Conservation (phyloP, 2,113 vertebrate genomes). For the Saguinus imperator region DNA sequence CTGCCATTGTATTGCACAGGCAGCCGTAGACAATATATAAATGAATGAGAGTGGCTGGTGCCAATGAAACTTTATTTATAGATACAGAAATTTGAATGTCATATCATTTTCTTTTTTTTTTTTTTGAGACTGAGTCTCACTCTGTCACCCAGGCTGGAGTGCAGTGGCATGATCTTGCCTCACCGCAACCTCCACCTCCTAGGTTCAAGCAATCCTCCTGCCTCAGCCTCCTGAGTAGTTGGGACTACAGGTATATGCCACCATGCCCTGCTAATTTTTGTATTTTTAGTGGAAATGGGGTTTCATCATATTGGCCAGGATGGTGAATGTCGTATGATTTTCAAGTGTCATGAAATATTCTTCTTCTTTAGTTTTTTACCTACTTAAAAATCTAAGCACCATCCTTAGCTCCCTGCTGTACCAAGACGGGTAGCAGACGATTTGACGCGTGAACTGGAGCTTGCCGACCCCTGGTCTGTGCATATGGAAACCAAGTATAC, state of each 20-base stretch:
- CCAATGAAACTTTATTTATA: constrained; percentile 46
- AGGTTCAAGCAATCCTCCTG: too few species aligned
- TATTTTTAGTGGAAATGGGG: too few species aligned
- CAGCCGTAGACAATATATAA: background rate
- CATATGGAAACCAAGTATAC: background rate
- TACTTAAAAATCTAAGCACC: constrained; percentile 18
- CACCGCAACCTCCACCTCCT: too few species aligned
- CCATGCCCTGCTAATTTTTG: too few species aligned
- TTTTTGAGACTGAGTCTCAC: too few species aligned
- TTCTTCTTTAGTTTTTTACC: background rate
- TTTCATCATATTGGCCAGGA: too few species aligned
- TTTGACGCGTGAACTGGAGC: background rate
- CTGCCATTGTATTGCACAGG: background rate
- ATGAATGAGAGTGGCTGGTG: background rate
- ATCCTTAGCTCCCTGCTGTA: background rate
- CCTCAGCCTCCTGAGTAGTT: too few species aligned
- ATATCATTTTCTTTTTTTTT: too few species aligned
- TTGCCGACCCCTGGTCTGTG: background rate
- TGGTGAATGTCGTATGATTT: background rate
- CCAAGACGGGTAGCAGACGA: background rate
- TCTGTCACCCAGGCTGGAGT: too few species aligned
- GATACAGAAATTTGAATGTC: background rate
- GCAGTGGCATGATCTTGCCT: too few species aligned
- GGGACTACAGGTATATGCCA: too few species aligned
- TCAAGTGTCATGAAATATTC: background rate